A percentile compares a stretch with the other conserved stretches of the same genome.
phyloP scores from a whole-genome alignment of 2,888 invertebrate species.

The Megastigmus dorsalis region DNA sequence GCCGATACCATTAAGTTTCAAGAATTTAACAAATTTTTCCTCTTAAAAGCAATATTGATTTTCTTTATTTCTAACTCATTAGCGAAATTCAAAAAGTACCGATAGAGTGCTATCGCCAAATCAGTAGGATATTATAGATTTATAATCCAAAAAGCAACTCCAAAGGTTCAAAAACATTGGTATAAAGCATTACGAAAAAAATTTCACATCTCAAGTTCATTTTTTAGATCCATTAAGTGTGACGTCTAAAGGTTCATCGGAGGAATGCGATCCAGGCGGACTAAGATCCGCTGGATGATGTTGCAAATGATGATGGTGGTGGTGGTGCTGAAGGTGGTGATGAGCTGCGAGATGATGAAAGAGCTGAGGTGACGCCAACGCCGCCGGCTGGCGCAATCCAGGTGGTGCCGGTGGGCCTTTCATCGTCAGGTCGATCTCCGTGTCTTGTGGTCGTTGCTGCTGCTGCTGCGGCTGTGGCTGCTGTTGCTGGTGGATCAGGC shows the following conservation, averaged over 20 bases:
- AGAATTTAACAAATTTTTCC: too few species aligned
- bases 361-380: slow-evolving; percentile 6
- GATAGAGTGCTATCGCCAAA: too few species aligned
- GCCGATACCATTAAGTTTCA: too few species aligned
- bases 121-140: too few species aligned
- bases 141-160: too few species aligned
- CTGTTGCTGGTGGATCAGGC: neutral
- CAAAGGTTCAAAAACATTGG: too few species aligned
- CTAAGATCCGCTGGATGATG: slow-evolving; percentile 61
- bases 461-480: neutral
- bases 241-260: slow-evolving; percentile 71
- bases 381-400: neutral
- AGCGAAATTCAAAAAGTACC: too few species aligned
- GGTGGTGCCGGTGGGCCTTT: slow-evolving; percentile 62
- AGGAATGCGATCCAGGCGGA: slow-evolving; percentile 58
- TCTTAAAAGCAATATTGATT: too few species aligned
- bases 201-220: too few species aligned
- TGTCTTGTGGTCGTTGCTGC: slow-evolving; percentile 64
- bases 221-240: slow-evolving; percentile 69
- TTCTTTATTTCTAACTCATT: too few species aligned
- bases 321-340: slow-evolving; percentile 32
- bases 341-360: slow-evolving; percentile 41
- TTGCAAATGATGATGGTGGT: slow-evolving; percentile 2
- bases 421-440: slow-evolving; percentile 71
- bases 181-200: too few species aligned